Conservation (phyloP, 2,113 vertebrate species). For the Spilogale gracilis region DNA sequence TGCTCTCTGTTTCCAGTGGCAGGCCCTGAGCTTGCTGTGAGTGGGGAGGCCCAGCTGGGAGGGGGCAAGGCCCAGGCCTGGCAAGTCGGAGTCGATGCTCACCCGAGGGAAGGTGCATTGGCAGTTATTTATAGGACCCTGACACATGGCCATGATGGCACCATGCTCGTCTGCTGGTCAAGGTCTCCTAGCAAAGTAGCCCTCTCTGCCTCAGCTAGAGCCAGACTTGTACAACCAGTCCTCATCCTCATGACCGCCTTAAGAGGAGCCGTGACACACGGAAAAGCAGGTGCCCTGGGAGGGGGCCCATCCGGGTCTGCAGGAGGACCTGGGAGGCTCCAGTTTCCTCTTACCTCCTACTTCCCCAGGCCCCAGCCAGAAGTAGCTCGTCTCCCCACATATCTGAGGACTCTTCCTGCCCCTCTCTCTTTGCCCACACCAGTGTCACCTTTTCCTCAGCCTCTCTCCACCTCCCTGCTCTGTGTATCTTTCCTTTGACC, state of each 20-base stretch:
- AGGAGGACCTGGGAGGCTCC: not conserved
- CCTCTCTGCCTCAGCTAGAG: not conserved
- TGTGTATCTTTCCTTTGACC: not conserved
- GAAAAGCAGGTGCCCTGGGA: not conserved
- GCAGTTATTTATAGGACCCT: constrained; percentile 11
- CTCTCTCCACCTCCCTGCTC: not conserved
- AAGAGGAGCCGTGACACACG: too few species aligned
- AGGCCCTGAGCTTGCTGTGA: not conserved
- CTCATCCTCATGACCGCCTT: not conserved
- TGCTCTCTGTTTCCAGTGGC: not conserved
- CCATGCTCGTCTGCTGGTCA: not conserved
- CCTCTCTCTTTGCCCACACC: not conserved
- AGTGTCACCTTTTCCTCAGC: not conserved
- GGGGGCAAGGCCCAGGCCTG: not conserved
- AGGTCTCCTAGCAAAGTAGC: not conserved
- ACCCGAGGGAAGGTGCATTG: not conserved
- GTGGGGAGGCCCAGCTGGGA: not conserved
- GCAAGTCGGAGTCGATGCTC: not conserved
- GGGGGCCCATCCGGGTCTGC: not conserved
- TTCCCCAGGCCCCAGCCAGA: not conserved
- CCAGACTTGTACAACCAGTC: not conserved
- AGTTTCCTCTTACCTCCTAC: too few species aligned
- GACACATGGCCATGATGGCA: not conserved
- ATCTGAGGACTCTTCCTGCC: not conserved
- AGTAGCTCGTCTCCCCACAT: not conserved